phyloP scores from a whole-genome alignment of 2,113 vertebrate species.

The Tricholaema leucomelas region DNA sequence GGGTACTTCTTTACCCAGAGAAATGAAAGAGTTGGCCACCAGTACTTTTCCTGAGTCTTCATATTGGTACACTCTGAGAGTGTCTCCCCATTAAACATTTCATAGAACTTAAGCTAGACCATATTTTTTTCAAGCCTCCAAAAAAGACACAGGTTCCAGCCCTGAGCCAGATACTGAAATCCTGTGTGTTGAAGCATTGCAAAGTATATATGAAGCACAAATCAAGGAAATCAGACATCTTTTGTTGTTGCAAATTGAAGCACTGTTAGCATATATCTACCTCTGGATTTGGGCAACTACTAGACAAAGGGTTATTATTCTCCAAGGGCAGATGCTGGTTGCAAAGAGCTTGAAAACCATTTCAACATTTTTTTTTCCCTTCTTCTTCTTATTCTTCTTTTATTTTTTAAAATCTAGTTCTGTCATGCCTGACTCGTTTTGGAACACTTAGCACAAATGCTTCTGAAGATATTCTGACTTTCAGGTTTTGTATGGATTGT shows the following conservation, averaged over 20 bases:
- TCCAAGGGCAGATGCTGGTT: not conserved
- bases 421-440: not conserved
- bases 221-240: not conserved
- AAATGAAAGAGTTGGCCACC: not conserved
- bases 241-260: not conserved
- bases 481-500: not conserved
- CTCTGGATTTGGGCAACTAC: not conserved
- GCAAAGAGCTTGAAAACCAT: not conserved
- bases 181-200: not conserved
- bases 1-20: not conserved
- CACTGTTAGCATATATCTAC: not conserved
- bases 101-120: not conserved
- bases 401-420: too few species aligned
- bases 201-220: not conserved
- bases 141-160: not conserved
- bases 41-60: not conserved
- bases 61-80: not conserved
- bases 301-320: not conserved
- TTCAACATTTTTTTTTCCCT: not conserved
- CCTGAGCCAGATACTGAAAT: not conserved
- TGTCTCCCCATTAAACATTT: not conserved
- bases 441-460: not conserved
- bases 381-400: not conserved
- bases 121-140: not conserved
- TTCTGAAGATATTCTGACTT: slow-evolving; percentile 33